Conservation (phyloP, 2,888 invertebrate species). For the Polyommatus icarus region DNA sequence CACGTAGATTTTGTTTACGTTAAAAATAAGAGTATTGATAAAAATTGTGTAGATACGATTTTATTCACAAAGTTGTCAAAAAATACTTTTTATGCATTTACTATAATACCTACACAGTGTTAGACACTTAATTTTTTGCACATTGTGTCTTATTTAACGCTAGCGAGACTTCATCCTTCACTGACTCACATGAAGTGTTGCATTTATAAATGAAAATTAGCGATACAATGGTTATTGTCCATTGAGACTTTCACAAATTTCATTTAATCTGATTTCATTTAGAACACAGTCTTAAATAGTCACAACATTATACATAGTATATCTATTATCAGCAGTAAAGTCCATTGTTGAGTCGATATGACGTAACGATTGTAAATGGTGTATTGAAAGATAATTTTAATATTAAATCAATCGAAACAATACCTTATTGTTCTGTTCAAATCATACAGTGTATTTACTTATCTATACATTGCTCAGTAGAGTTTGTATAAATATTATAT, state of each 20-base stretch:
- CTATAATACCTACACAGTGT: too few species aligned
- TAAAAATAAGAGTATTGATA: neutral
- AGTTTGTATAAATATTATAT: neutral
- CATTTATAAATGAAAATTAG: neutral
- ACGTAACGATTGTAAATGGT: conserved; percentile 53
- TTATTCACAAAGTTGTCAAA: too few species aligned
- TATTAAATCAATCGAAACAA: conserved; percentile 56
- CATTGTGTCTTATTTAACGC: neutral
- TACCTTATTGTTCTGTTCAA: conserved; percentile 62
- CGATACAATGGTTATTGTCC: neutral
- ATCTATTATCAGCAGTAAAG: conserved; percentile 29
- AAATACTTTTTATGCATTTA: too few species aligned
- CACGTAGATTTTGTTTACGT: neutral
- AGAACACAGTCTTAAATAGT: neutral
- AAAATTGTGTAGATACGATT: too few species aligned
- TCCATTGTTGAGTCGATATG: conserved; percentile 50
- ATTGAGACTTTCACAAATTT: neutral
- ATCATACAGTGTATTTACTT: conserved; percentile 37
- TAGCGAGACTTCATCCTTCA: neutral
- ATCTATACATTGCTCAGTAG: neutral
- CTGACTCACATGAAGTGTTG: neutral
- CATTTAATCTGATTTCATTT: neutral
- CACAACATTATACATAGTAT: neutral
- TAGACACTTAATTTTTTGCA: too few species aligned
- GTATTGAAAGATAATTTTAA: conserved; percentile 52